Conservation (phyloP, 2,888 invertebrate species). For the Idaea straminata region DNA sequence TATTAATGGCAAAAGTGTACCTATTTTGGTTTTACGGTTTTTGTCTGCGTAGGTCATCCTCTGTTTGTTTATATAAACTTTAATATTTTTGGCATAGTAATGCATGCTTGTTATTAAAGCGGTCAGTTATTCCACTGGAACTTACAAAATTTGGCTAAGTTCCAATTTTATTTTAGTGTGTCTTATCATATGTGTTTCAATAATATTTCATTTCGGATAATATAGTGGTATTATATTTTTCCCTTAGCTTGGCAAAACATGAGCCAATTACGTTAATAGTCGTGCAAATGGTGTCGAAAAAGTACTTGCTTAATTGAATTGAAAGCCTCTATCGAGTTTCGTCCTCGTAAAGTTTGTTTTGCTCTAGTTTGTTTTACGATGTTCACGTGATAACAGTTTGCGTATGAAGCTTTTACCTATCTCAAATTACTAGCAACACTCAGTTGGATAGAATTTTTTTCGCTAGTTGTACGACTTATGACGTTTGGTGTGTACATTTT, state of each 20-base stretch:
- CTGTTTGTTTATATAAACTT: conserved; percentile 54
- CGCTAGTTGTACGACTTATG: conserved; percentile 23
- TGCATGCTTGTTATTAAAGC: conserved; percentile 44
- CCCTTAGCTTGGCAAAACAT: conserved; percentile 10
- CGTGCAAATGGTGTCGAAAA: conserved; percentile 12
- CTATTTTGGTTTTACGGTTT: too few species aligned
- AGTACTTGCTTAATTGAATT: conserved; percentile 25
- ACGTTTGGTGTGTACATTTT: conserved; percentile 10
- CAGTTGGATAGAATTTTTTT: conserved; percentile 54
- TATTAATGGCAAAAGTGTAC: too few species aligned
- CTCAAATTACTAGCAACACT: conserved; percentile 47
- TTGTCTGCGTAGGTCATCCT: conserved; percentile 4
- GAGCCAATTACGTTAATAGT: conserved; percentile 17
- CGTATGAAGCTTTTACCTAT: conserved; percentile 54
- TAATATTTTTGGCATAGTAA: conserved; percentile 61
- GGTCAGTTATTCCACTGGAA: conserved; percentile 60
- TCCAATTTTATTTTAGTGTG: conserved; percentile 59
- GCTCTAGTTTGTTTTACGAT: conserved; percentile 60
- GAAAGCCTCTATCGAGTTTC: conserved; percentile 22
- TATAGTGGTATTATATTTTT: conserved; percentile 9
- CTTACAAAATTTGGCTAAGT: conserved; percentile 60
- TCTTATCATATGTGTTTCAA: conserved; percentile 55
- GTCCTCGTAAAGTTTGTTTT: conserved; percentile 41
- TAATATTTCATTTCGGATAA: conserved; percentile 24
- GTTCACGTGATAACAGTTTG: conserved; percentile 58